A percentile compares a stretch with the other conserved stretches of the same genome.
Evolutionary conservation across 2,888 invertebrate genomes (phyloP).

Genomic region (Tuberolachnus salignus): DNA sequence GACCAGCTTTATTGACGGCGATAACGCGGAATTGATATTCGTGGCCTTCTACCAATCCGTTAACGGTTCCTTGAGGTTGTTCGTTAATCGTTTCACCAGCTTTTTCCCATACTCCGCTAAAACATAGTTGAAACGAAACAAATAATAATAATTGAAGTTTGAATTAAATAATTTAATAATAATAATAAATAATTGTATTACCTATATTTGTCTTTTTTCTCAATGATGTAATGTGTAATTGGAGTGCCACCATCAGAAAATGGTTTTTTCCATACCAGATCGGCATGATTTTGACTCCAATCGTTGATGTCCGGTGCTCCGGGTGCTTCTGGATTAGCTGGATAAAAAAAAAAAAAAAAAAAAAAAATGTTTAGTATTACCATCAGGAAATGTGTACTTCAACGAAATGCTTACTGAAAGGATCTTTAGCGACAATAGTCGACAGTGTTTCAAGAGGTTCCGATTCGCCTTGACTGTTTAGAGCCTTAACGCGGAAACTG

Average conservation of each 20-base stretch:
- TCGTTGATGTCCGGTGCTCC: conserved; percentile 89
- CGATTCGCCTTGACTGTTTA: conserved; percentile 94
- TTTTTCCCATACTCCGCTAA: conserved; percentile 88
- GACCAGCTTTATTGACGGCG: conserved; percentile 94
- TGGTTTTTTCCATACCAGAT: conserved; percentile 89
- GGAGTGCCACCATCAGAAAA: conserved; percentile 91
- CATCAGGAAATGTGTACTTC: neutral
- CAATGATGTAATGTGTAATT: conserved; percentile 89
- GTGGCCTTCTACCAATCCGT: conserved; percentile 90
- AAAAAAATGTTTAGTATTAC: too few species aligned
- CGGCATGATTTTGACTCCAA: conserved; percentile 91
- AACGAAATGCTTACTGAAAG: conserved; percentile 73
- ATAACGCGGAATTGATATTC: conserved; percentile 96
- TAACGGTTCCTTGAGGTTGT: conserved; percentile 78
- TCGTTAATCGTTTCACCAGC: conserved; percentile 82
- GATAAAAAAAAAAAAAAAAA: conserved; percentile 60
- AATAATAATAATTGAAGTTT: conserved; percentile 17
- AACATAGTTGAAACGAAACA: conserved; percentile 26
- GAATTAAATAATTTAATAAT: neutral
- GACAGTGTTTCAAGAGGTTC: conserved; percentile 92
- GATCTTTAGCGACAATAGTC: conserved; percentile 92
- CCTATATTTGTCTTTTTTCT: conserved; percentile 86
- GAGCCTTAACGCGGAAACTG: conserved; percentile 92
- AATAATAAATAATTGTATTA: conserved; percentile 55
- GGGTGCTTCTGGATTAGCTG: conserved; percentile 85